Percentiles rank a stretch among this genome's conserved stretches.
phyloP scores from a whole-genome alignment of 2,797 vertebrate species.

The Botia kubotai region DNA sequence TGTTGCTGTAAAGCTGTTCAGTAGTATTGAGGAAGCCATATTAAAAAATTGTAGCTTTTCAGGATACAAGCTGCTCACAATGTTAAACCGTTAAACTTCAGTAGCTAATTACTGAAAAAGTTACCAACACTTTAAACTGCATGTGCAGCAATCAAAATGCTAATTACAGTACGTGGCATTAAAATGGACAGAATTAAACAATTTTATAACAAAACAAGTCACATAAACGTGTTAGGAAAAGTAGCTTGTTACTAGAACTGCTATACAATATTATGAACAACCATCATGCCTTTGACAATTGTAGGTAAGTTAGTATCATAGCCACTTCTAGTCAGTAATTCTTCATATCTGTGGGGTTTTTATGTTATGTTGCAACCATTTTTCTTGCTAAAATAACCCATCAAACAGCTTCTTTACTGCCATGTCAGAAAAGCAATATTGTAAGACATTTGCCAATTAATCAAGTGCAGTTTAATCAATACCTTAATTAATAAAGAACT shows the following conservation, averaged over 20 bases:
- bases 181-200: not conserved
- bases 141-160: not conserved
- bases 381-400: slow-evolving; percentile 20
- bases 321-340: too few relatives aligned
- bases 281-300: not conserved
- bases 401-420: slow-evolving; percentile 10
- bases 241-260: too few relatives aligned
- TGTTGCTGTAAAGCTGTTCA: not conserved
- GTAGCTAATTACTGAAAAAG: not conserved
- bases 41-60: too few relatives aligned
- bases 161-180: not conserved
- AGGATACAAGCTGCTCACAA: not conserved
- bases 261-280: too few relatives aligned
- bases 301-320: not conserved
- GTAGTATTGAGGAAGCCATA: not conserved
- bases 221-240: too few relatives aligned
- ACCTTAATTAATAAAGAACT: not conserved
- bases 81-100: too few relatives aligned
- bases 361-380: not conserved
- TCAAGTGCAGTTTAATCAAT: slow-evolving; percentile 38
- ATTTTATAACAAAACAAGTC: too few relatives aligned
- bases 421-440: slow-evolving; percentile 52
- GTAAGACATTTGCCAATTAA: slow-evolving; percentile 22
- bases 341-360: not conserved
- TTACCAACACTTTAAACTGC: not conserved